These are phyloP conservation scores for Priocnemis perturbator DNA, from an alignment of 2,888 invertebrate genomes.

Conservation along the genomic window DNA sequence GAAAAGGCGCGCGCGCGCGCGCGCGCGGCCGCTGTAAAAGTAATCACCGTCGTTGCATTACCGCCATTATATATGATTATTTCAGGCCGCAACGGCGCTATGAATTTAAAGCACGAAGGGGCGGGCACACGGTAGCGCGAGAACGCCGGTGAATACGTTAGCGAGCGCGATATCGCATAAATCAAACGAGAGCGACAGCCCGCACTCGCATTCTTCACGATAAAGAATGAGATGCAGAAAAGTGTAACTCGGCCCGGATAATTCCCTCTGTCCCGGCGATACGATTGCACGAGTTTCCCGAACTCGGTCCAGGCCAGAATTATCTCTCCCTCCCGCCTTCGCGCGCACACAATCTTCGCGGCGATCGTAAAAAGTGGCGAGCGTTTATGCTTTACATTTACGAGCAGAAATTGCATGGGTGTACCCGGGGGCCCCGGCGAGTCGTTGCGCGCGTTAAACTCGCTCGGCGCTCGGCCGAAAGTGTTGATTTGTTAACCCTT, in stretches of 20 bases:
- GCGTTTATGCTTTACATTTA: constrained; percentile 46
- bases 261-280: not conserved
- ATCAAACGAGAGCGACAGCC: constrained; percentile 7
- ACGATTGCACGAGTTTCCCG: constrained; percentile 22
- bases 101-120: constrained; percentile 10
- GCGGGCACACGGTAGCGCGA: not conserved
- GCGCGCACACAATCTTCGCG: too few species aligned
- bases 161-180: constrained; percentile 9
- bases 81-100: not conserved
- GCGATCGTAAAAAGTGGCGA: constrained; percentile 42
- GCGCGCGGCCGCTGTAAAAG: too few species aligned
- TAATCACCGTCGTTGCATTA: too few species aligned
- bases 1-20: too few species aligned
- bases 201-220: constrained; percentile 8
- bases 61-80: too few species aligned
- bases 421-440: constrained; percentile 34
- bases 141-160: constrained; percentile 10
- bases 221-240: constrained; percentile 15
- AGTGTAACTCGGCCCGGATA: too few species aligned
- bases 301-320: too few species aligned
- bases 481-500: not conserved
- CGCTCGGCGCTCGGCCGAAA: not conserved
- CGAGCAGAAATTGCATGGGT: constrained; percentile 44
- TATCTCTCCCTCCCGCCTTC: too few species aligned
- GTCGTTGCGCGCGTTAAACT: not conserved